These are phyloP conservation scores for Leptonema lineaticorne DNA, from an alignment of 1,140 invertebrate genomes.

Conservation along the genomic window DNA sequence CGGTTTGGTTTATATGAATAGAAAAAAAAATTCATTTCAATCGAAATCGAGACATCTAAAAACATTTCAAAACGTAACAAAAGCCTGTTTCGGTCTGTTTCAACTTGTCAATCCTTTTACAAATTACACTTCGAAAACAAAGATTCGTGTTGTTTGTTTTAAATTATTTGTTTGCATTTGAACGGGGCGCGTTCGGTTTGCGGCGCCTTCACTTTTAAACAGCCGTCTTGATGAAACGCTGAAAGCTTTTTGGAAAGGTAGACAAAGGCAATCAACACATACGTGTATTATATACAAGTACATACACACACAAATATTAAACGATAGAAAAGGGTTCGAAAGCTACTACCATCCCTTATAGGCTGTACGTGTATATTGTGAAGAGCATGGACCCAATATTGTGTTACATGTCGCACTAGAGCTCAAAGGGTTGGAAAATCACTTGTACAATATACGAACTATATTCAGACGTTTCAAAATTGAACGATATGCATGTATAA, in stretches of 20 bases:
- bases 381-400: constrained; percentile 30
- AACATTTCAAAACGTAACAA: too few relatives aligned
- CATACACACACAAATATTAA: not conserved
- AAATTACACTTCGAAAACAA: not conserved
- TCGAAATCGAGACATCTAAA: too few relatives aligned
- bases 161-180: not conserved
- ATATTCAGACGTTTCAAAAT: constrained; percentile 34
- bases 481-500: constrained; percentile 13
- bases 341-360: not conserved
- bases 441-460: constrained; percentile 33
- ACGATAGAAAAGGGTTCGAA: not conserved
- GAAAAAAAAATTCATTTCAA: too few relatives aligned
- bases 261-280: constrained; percentile 40
- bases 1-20: too few relatives aligned
- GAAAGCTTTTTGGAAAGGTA: constrained; percentile 42
- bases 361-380: not conserved
- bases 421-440: constrained; percentile 40
- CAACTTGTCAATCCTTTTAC: not conserved
- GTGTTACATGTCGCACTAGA: constrained; percentile 38
- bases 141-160: not conserved
- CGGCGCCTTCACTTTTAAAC: constrained; percentile 30
- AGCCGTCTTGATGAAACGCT: constrained; percentile 39
- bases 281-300: too few relatives aligned
- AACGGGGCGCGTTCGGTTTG: constrained; percentile 9
- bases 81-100: not conserved